phyloP scores from a whole-genome alignment of 1,140 invertebrate genomes.

The Chionoecetes opilio region DNA sequence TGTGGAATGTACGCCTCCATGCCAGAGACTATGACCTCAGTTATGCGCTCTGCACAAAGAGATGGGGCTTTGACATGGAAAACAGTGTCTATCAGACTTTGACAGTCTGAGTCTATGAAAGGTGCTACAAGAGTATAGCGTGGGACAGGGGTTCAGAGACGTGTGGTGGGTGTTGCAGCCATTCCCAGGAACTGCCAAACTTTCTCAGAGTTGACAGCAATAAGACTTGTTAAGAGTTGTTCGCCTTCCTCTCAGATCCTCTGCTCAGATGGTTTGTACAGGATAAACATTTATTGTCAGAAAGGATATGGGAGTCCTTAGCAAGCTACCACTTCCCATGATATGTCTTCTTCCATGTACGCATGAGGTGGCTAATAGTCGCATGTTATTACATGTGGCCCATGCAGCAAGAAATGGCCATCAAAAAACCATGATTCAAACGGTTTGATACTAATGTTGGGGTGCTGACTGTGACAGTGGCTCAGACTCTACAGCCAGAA shows the following conservation, averaged over 20 bases:
- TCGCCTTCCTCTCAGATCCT: conserved; percentile 1
- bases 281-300: conserved; percentile 51
- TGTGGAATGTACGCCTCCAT: too few relatives aligned
- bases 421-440: not conserved
- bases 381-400: conserved; percentile 21
- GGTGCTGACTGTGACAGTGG: not conserved
- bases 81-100: too few relatives aligned
- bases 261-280: conserved; percentile 22
- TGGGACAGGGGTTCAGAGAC: not conserved
- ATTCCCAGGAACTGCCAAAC: not conserved
- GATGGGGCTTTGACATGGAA: too few relatives aligned
- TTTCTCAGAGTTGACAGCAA: conserved; percentile 23
- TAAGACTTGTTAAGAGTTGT: conserved; percentile 43
- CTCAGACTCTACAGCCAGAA: not conserved
- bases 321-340: not conserved
- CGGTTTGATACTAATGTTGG: conserved; percentile 42
- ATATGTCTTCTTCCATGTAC: too few relatives aligned
- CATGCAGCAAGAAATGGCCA: not conserved
- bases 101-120: conserved; percentile 38
- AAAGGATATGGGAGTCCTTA: conserved; percentile 31
- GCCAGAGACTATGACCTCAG: too few relatives aligned
- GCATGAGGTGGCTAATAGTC: conserved; percentile 44
- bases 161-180: not conserved
- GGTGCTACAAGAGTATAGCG: not conserved
- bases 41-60: too few relatives aligned